Evolutionary conservation across 1,140 invertebrate genomes (phyloP).

Genomic region (Cepaea nemoralis): DNA sequence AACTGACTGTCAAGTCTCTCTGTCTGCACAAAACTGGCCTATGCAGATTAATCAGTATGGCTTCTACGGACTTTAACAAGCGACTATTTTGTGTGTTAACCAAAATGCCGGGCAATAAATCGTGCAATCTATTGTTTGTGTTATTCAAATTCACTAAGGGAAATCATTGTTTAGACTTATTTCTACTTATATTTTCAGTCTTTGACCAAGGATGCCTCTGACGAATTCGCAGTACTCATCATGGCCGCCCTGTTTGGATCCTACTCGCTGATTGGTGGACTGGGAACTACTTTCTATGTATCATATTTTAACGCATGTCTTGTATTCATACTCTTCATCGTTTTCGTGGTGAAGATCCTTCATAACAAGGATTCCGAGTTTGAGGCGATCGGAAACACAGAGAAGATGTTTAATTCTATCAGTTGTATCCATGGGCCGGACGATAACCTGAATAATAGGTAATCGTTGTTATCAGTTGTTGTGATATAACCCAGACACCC

Average conservation of each 20-base stretch:
- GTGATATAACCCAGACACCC: too few species aligned
- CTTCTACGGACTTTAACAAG: too few species aligned
- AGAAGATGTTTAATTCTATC: constrained; percentile 57
- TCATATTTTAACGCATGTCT: constrained; percentile 71
- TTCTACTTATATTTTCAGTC: constrained; percentile 53
- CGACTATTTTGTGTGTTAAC: too few species aligned
- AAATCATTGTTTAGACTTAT: constrained; percentile 2
- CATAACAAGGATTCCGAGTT: constrained; percentile 54
- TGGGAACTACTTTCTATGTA: constrained; percentile 72
- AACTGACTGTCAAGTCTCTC: too few species aligned
- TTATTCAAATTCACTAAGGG: too few species aligned
- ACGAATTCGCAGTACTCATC: constrained; percentile 59
- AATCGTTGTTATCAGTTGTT: too few species aligned
- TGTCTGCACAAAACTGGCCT: too few species aligned
- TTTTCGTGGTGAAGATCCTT: constrained; percentile 62
- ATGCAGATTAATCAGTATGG: too few species aligned
- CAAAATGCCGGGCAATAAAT: too few species aligned
- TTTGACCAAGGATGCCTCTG: constrained; percentile 58
- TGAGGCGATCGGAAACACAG: constrained; percentile 51
- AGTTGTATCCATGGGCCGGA: constrained; percentile 59
- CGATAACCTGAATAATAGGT: constrained; percentile 64
- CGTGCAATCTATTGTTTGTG: too few species aligned
- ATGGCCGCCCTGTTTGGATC: constrained; percentile 64
- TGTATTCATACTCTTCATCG: constrained; percentile 68
- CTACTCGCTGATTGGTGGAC: constrained; percentile 70